These are phyloP conservation scores for Plodia interpunctella DNA, from an alignment of 1,140 invertebrate species.

Conservation along the genomic window DNA sequence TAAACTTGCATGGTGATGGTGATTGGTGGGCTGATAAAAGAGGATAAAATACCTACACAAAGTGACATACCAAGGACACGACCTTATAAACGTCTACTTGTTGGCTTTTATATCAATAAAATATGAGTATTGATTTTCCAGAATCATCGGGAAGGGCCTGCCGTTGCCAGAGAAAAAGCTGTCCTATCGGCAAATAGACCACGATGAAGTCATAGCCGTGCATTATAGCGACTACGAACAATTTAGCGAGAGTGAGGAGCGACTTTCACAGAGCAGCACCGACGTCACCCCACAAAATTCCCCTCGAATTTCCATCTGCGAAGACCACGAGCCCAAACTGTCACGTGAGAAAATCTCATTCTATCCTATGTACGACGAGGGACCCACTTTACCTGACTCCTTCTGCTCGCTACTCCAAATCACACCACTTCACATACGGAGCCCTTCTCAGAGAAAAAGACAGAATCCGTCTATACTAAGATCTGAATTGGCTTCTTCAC, in stretches of 20 bases:
- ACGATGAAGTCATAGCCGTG: slow-evolving; percentile 70
- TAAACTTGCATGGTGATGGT: too few species aligned
- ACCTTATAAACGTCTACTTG: background rate
- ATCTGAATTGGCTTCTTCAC: slow-evolving; percentile 71
- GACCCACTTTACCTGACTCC: slow-evolving; percentile 40
- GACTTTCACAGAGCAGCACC: slow-evolving; percentile 59
- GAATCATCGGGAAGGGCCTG: slow-evolving; percentile 63
- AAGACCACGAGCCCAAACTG: slow-evolving; percentile 43
- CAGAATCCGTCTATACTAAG: slow-evolving; percentile 60
- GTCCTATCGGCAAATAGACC: slow-evolving; percentile 49
- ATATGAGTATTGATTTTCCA: slow-evolving; percentile 36
- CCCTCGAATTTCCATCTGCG: slow-evolving; percentile 38
- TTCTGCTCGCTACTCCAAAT: slow-evolving; percentile 65
- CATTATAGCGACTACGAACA: slow-evolving; percentile 69
- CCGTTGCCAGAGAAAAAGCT: slow-evolving; percentile 47
- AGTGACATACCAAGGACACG: background rate
- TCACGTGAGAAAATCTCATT: slow-evolving; percentile 48
- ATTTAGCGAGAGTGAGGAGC: slow-evolving; percentile 62
- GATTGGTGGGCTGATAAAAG: too few species aligned
- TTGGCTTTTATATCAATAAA: slow-evolving; percentile 12
- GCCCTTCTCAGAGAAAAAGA: slow-evolving; percentile 49
- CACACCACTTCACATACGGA: slow-evolving; percentile 58
- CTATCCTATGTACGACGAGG: slow-evolving; percentile 34
- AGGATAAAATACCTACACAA: too few species aligned
- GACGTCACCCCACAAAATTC: slow-evolving; percentile 67